Conservation (phyloP, 2,797 vertebrate genomes). For the Thamnophis elegans region DNA sequence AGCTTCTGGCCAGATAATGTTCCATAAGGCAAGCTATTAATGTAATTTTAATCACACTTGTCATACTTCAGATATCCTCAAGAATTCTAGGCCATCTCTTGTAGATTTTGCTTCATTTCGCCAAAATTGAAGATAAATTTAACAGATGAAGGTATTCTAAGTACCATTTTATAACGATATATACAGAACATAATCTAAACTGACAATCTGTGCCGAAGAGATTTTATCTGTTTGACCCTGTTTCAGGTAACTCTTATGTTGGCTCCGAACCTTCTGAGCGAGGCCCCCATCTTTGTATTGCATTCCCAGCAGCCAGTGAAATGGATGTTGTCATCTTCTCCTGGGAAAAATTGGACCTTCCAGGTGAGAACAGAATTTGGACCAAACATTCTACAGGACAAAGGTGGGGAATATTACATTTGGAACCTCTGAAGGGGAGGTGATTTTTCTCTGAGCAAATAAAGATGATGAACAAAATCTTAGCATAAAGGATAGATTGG, state of each 20-base stretch:
- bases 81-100: background rate
- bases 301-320: conserved; percentile 68
- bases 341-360: conserved; percentile 25
- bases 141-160: background rate
- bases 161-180: background rate
- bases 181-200: background rate
- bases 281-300: conserved; percentile 70
- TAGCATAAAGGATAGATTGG: background rate
- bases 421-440: background rate
- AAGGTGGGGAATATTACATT: background rate
- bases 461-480: background rate
- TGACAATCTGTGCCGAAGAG: background rate
- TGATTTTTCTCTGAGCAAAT: background rate
- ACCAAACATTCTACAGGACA: background rate
- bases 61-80: background rate
- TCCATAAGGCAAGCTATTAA: background rate
- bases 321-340: conserved; percentile 65
- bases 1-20: background rate
- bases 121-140: background rate
- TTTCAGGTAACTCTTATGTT: conserved; percentile 26
- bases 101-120: background rate
- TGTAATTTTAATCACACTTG: background rate
- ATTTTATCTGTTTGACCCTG: background rate
- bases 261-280: conserved; percentile 24
- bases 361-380: conserved; percentile 12